A percentile compares a stretch with the other conserved stretches of the same genome.
Evolutionary conservation across 2,888 invertebrate genomes (phyloP).

Genomic region (Caenorhabditis uteleia): DNA sequence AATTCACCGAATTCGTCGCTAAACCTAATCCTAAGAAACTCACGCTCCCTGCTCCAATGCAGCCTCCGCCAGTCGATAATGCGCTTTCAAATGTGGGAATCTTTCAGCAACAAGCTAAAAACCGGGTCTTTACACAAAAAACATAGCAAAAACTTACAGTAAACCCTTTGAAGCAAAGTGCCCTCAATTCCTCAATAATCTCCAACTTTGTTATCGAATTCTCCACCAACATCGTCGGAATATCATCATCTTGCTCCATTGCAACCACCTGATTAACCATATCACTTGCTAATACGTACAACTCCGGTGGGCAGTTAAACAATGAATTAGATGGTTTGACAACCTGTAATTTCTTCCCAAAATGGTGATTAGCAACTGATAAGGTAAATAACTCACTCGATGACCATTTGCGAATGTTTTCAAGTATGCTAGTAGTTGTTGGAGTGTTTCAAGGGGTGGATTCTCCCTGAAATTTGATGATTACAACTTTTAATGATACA

Average conservation of each 20-base stretch:
- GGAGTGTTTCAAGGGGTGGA: slow-evolving; percentile 19
- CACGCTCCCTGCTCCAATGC: slow-evolving; percentile 19
- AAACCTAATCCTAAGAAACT: not conserved
- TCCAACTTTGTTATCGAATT: slow-evolving; percentile 9
- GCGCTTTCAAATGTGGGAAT: slow-evolving; percentile 53
- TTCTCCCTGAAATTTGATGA: slow-evolving; percentile 8
- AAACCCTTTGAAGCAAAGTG: slow-evolving; percentile 44
- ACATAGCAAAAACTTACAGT: slow-evolving; percentile 5
- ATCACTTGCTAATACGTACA: slow-evolving; percentile 10
- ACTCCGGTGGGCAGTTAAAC: slow-evolving; percentile 27
- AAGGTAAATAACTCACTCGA: too few species aligned
- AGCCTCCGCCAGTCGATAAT: slow-evolving; percentile 49
- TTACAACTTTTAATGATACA: not conserved
- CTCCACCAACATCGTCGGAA: not conserved
- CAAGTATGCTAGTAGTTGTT: slow-evolving; percentile 21
- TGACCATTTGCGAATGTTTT: slow-evolving; percentile 25
- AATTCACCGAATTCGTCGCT: not conserved
- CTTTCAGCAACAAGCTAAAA: slow-evolving; percentile 39
- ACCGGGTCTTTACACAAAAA: not conserved
- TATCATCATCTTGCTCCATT: not conserved
- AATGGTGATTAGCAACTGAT: too few species aligned
- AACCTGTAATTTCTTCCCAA: too few species aligned
- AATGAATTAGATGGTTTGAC: slow-evolving; percentile 30
- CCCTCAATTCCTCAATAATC: slow-evolving; percentile 38
- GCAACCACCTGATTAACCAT: slow-evolving; percentile 5